phyloP scores from a whole-genome alignment of 2,888 invertebrate genomes.

The Noctuana brunneofusca region DNA sequence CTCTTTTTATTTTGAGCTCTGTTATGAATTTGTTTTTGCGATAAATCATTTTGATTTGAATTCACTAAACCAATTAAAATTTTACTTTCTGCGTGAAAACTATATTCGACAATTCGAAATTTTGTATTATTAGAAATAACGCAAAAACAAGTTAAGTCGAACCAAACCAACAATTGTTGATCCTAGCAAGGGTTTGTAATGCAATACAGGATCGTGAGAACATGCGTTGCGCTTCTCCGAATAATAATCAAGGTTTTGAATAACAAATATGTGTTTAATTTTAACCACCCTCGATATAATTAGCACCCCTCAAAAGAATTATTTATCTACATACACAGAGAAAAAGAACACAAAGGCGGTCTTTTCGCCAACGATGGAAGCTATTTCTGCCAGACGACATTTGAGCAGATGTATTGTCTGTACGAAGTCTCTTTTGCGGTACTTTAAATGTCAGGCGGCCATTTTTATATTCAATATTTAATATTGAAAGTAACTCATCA shows the following conservation, averaged over 20 bases:
- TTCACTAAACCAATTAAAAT: neutral
- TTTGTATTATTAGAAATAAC: neutral
- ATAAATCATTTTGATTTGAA: neutral
- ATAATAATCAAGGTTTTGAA: slow-evolving; percentile 76
- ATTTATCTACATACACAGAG: no score
- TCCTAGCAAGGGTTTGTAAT: slow-evolving; percentile 42
- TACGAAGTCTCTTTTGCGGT: no score
- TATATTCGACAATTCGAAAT: neutral
- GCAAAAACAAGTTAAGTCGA: slow-evolving; percentile 23
- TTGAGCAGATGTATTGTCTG: no score
- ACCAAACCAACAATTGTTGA: slow-evolving; percentile 34
- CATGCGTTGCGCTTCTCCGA: slow-evolving; percentile 76
- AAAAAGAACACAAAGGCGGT: no score
- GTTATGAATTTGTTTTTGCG: slow-evolving; percentile 22
- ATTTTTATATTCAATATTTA: no score
- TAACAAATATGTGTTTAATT: slow-evolving; percentile 67
- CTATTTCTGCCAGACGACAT: no score
- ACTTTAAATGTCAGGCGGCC: no score
- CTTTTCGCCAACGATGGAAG: no score
- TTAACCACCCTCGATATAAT: neutral
- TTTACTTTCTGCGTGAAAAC: neutral
- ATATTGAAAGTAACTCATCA: no score
- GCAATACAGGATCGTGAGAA: slow-evolving; percentile 34
- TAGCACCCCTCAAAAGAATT: no score
- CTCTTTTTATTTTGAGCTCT: neutral